These are phyloP conservation scores for Eupithecia subumbrata DNA, from an alignment of 2,888 invertebrate species.

Conservation along the genomic window DNA sequence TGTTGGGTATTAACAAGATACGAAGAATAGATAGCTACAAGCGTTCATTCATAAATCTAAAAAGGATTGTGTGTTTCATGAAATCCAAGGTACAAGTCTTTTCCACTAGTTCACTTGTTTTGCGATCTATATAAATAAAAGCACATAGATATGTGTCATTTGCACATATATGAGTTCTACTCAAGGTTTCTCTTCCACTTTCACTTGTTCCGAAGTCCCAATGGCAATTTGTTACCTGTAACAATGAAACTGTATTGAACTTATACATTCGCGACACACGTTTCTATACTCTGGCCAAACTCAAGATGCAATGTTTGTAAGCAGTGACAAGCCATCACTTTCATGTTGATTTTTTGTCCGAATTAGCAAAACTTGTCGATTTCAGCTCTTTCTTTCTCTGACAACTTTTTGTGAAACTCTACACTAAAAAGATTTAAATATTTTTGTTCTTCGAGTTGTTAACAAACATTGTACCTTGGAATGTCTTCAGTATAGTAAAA, in stretches of 20 bases:
- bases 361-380: background rate
- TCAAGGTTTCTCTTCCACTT: background rate
- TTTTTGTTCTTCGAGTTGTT: background rate
- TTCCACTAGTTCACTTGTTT: slow-evolving; percentile 45
- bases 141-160: slow-evolving; percentile 41
- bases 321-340: background rate
- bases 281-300: background rate
- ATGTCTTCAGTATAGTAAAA: background rate
- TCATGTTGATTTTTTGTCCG: background rate
- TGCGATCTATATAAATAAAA: slow-evolving; percentile 22
- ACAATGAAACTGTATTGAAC: slow-evolving; percentile 55
- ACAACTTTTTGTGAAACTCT: background rate
- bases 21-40: background rate
- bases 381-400: background rate
- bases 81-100: slow-evolving; percentile 49
- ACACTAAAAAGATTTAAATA: background rate
- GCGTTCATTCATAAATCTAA: background rate
- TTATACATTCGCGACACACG: slow-evolving; percentile 12
- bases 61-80: background rate
- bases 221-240: slow-evolving; percentile 59
- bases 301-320: background rate
- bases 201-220: background rate
- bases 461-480: background rate
- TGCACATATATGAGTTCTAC: slow-evolving; percentile 33
- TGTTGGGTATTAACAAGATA: background rate